Evolutionary conservation across 2,888 invertebrate species (phyloP), one percentile per base, ranked within the genome.

Genomic region (Pilophorus perplexus): DNA sequence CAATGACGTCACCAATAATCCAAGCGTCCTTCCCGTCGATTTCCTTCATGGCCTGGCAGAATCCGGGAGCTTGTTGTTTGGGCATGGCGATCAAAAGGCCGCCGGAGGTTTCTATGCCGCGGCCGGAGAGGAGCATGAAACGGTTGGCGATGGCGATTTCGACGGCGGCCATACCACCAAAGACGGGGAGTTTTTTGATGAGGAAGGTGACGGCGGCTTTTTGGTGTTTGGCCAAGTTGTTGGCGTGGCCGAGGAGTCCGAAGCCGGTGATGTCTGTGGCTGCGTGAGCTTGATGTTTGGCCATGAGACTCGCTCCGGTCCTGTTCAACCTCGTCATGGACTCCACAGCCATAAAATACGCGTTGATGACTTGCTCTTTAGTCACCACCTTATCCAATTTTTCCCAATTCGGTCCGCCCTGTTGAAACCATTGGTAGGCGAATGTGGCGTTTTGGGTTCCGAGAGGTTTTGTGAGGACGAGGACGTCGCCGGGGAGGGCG

Each of bases 1-100:
- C 92, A 77, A 95, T 94, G 22, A 96, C 95, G 75, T 93, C 92
- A 37, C 96, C 96, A 75, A 96, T 90, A 74, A 96, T 95, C 95
- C 95, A 97, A 1, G 95, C 92, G 76, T 94, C 91, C 77, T 91
- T 92, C 1, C 92, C 92, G 77, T 95, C 95, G 74, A 91, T 89
- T 75, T 91, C 90, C 75, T 94, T 92, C 74, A 96, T 92, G 74
- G 94, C 93, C 79, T 93, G 93, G 77, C 94, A 94, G 77, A 93
- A 96, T 1, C 91, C 92, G 18, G 91, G 93, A 0, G 95, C 95
- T 76, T 94, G 91, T 78, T 95, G 93, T 50, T 92, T 81, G 0
- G 94, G 93, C 75, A 97, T 79, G 72, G 93, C 93, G 72, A 97
- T 90, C 67, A 97, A 80, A 55, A 97, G 80, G n/a, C 96, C 95